Percentiles rank a stretch among this genome's conserved stretches.
Conservation (phyloP, 2,888 invertebrate species). For the Smittia sp. region DNA sequence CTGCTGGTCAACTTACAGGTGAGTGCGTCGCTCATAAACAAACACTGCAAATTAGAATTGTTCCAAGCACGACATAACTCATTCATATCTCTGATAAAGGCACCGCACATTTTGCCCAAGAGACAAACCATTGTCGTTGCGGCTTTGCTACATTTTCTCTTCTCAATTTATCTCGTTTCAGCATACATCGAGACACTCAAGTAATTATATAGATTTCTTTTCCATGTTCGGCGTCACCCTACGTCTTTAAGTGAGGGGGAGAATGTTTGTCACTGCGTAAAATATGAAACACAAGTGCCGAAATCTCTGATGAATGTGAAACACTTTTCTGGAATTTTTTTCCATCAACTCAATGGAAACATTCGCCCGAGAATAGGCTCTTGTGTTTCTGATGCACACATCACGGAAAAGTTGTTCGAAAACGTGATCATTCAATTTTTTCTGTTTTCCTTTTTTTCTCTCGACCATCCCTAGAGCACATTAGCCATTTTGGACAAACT, state of each 20-base stretch:
- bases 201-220: constrained; percentile 52
- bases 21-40: background rate
- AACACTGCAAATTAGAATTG: too few relatives aligned
- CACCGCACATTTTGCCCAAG: background rate
- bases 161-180: constrained; percentile 46
- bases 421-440: background rate
- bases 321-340: too few relatives aligned
- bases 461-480: constrained; percentile 70
- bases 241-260: background rate
- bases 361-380: too few relatives aligned
- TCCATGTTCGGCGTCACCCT: background rate
- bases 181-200: constrained; percentile 79
- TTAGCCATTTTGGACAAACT: constrained; percentile 92
- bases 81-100: too few relatives aligned
- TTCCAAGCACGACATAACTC: too few relatives aligned
- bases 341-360: background rate
- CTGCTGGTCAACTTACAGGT: constrained; percentile 92
- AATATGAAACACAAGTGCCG: background rate
- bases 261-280: background rate
- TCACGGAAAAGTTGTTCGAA: background rate
- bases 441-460: background rate
- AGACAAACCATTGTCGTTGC: background rate
- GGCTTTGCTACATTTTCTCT: background rate
- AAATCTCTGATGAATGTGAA: background rate
- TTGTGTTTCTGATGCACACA: too few relatives aligned